Evolutionary conservation across 2,113 vertebrate species (phyloP), one percentile per base, ranked within the genome.

Genomic region (Gallinago media): DNA sequence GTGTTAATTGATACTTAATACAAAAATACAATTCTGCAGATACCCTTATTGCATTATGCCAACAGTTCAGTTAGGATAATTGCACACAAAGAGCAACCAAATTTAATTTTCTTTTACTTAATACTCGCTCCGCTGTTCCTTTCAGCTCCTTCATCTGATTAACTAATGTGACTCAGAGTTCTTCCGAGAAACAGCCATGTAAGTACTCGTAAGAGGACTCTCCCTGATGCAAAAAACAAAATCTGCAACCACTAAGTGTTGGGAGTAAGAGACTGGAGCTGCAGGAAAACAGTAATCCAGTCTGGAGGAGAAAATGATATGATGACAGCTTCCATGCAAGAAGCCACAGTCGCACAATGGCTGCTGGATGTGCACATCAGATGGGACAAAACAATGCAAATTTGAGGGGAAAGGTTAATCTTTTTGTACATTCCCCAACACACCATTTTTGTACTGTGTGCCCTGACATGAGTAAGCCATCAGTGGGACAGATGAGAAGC

Each of bases 111-210:
- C 92, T 95, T 94, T 95, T 96, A 94, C 96, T 98, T 98, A 97
- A 97, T 97, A 95, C 83, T 96, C 50, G 27, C 92, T 96, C 74
- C 2, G 5, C 93, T 97, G 95, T 97, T 97, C 96, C 97, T 97
- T 97, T 96, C 96, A 96, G 95, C 95, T 94, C 96, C 96, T 98
- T 98, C 95, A 98, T 98, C 97, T 97, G 97, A 98, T 98, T 98
- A 98, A 96, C 94, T 96, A 76, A 97, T 67, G 89, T 96, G 94
- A 98, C 89, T 96, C 97, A 97, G 88, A 97, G 94, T 73, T 92
- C 95, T 98, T 98, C 98, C 61, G 38, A 97, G 98, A 98, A 98
- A 32, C 42, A 96, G 83, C 18, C 55, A 17, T 8, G 4, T 38
- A 92, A 92, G 63, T 92, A 83, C 88, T 75, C 34, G n/a, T 88